phyloP scores from a whole-genome alignment of 1,140 invertebrate species.

The Drosophila sp. region DNA sequence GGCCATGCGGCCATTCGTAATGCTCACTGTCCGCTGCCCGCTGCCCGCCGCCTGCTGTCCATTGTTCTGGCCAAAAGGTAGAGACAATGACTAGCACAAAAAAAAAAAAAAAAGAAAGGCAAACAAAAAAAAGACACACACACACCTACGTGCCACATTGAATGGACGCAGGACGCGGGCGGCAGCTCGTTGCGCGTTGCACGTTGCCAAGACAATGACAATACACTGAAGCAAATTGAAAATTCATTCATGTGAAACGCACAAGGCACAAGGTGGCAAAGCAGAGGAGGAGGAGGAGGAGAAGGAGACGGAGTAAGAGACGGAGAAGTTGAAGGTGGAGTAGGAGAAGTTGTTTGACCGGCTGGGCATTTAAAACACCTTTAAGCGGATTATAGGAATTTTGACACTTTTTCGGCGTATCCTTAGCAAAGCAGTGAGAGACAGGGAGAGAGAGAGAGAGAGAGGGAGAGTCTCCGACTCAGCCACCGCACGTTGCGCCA shows the following conservation, averaged over 20 bases:
- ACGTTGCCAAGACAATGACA: conserved; percentile 82
- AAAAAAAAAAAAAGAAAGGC: conserved; percentile 41
- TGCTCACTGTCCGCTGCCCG: conserved; percentile 34
- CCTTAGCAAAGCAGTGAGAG: conserved; percentile 49
- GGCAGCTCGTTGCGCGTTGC: conserved; percentile 36
- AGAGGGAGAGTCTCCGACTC: background rate
- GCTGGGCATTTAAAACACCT: conserved; percentile 78
- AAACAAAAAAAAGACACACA: conserved; percentile 35
- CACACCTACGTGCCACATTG: conserved; percentile 74
- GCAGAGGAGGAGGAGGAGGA: conserved; percentile 2
- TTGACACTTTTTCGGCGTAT: conserved; percentile 81
- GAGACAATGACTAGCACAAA: conserved; percentile 77
- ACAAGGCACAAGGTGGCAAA: conserved; percentile 36
- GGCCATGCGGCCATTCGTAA: conserved; percentile 44
- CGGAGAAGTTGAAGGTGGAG: background rate
- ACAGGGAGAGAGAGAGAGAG: conserved; percentile 9
- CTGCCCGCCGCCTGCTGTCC: conserved; percentile 29
- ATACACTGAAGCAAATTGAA: conserved; percentile 79
- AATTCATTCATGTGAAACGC: conserved; percentile 81
- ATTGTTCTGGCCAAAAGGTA: conserved; percentile 50
- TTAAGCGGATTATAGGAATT: conserved; percentile 82
- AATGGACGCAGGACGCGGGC: conserved; percentile 77
- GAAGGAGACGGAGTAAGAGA: conserved; percentile 1
- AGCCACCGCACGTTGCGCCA: conserved; percentile 67
- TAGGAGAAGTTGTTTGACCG: conserved; percentile 44